Conservation (phyloP, 1,140 invertebrate species). For the Rhagoletis zephyria region DNA sequence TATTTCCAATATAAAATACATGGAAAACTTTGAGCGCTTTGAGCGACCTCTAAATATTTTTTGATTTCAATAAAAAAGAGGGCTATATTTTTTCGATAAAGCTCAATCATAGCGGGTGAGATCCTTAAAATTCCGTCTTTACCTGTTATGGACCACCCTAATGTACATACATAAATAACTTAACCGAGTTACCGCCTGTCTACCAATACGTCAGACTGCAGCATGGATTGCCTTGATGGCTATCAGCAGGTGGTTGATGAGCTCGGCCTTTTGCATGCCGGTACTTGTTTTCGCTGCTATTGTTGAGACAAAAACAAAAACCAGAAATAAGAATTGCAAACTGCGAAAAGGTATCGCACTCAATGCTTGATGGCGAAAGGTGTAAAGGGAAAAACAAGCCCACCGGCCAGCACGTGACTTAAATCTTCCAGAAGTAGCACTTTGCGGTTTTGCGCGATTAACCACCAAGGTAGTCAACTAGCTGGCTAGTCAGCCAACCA, state of each 20-base stretch:
- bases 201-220: background rate
- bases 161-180: background rate
- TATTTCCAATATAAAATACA: too few relatives aligned
- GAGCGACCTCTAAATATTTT: too few relatives aligned
- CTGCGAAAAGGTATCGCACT: conserved; percentile 35
- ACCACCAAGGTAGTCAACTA: conserved; percentile 17
- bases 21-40: too few relatives aligned
- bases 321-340: background rate
- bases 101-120: too few relatives aligned
- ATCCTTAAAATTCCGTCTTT: too few relatives aligned
- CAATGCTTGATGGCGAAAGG: background rate
- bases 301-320: conserved; percentile 26
- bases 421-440: conserved; percentile 34
- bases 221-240: conserved; percentile 25
- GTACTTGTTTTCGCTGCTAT: background rate
- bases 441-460: conserved; percentile 46
- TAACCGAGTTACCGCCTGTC: conserved; percentile 20
- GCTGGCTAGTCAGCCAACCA: background rate
- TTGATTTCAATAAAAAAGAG: too few relatives aligned
- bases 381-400: background rate
- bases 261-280: conserved; percentile 43
- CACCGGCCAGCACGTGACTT: conserved; percentile 15
- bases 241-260: conserved; percentile 51
- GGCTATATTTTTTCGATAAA: too few relatives aligned
- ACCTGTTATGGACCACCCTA: too few relatives aligned